A percentile compares a stretch with the other conserved stretches of the same genome.
Conservation (phyloP, 2,888 invertebrate genomes). For the Bunonema sp. region DNA sequence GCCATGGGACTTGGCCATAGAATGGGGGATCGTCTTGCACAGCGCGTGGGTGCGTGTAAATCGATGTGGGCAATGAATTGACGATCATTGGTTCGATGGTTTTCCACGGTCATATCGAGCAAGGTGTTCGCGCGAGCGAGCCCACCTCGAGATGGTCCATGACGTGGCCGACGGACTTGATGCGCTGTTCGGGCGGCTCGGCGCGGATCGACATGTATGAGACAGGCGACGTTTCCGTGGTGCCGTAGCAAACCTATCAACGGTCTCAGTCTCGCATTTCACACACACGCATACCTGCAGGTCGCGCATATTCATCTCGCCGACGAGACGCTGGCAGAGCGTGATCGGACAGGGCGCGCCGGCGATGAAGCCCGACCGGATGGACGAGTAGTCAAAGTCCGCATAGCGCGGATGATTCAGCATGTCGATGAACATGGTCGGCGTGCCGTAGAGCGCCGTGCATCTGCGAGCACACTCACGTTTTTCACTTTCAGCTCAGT, state of each 20-base stretch:
- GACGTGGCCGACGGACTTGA: slow-evolving; percentile 52
- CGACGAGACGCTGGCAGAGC: slow-evolving; percentile 47
- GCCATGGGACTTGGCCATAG: no score
- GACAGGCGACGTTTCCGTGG: slow-evolving; percentile 55
- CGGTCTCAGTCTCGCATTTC: not conserved
- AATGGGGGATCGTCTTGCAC: no score
- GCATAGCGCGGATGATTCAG: slow-evolving; percentile 45
- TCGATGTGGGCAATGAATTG: no score
- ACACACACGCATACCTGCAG: slow-evolving; percentile 15
- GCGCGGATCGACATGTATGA: slow-evolving; percentile 50
- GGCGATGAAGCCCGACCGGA: slow-evolving; percentile 55
- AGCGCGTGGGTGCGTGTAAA: no score
- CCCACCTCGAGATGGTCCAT: slow-evolving; percentile 52
- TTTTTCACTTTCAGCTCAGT: not conserved
- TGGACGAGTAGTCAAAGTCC: slow-evolving; percentile 42
- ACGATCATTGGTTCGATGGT: no score
- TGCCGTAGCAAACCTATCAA: slow-evolving; percentile 52
- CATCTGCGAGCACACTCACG: slow-evolving; percentile 38
- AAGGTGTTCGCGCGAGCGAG: no score
- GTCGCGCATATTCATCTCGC: slow-evolving; percentile 46
- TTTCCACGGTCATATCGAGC: no score
- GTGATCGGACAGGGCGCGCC: slow-evolving; percentile 59
- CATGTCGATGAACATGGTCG: slow-evolving; percentile 51
- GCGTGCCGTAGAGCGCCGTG: slow-evolving; percentile 49
- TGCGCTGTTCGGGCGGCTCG: slow-evolving; percentile 49